Evolutionary conservation across 2,797 vertebrate species (phyloP), one percentile per base, ranked within the genome.

Genomic region (Mallotus villosus): DNA sequence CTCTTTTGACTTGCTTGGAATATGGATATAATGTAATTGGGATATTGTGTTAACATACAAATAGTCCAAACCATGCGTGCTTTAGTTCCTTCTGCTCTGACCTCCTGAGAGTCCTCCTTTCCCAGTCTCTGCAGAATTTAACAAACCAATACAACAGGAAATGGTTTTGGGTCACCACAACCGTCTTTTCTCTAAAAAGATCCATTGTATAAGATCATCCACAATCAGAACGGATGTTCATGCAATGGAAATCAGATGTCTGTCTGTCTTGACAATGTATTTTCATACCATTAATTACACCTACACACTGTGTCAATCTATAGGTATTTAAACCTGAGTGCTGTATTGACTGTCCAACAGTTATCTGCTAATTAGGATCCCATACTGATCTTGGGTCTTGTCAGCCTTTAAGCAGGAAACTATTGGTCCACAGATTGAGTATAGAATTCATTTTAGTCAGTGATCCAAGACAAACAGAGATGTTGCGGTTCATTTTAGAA

Each of bases 101-200:
- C 9, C 9, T 46, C 9, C 41, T 46, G 41, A 46, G 41, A 46
- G 41, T 46, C 12, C 41, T 46, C 41, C 12, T 46, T 46, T 46
- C 9, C 41, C 41, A 46, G 12, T 46, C 11, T 11, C 41, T 46
- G 41, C 75, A 79, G 58, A 72, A 22, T 86, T 77, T 72, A 68
- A 76, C 71, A 87, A 79, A 66, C 6, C 34, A 73, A 66, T 66
- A n/a, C 51, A 17, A 80, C 85, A 90, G 91, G 88, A 91, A 91
- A 90, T 88, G 73, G 83, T 76, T 90, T 82, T 90, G 90, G 89
- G 91, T 74, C 83, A 87, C 91, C 90, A 81, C 86, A 87, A 78
- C 73, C 12, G 12, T 12, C 14, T 46, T 46, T 85, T 83, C 62
- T 65, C 27, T 12, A 34, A 74, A 69, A 51, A 75, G 73, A 82